A percentile compares a stretch with the other conserved stretches of the same genome.
phyloP scores from a whole-genome alignment of 2,888 invertebrate genomes.

The Melikaiella ostensackeni region DNA sequence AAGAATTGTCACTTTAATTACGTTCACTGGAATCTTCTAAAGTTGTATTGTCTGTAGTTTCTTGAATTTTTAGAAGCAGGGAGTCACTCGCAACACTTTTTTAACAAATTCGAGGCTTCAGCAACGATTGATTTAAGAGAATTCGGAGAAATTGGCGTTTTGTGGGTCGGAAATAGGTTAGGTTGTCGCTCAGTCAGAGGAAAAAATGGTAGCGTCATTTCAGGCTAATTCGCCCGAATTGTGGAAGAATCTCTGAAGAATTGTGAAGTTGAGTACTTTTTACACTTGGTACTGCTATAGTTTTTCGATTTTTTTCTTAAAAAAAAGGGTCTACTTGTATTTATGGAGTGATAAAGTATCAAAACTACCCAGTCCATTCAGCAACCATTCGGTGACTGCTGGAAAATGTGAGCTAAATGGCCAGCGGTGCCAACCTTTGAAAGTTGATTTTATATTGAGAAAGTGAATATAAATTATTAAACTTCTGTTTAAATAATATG shows the following conservation, averaged over 20 bases:
- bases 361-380: constrained; percentile 8
- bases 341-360: not conserved
- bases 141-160: constrained; percentile 21
- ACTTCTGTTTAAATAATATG: not conserved
- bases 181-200: constrained; percentile 26
- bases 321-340: not conserved
- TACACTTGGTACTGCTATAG: not conserved
- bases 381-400: constrained; percentile 30
- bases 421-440: not conserved
- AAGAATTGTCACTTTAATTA: constrained; percentile 25
- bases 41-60: not conserved
- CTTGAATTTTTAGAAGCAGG: not conserved
- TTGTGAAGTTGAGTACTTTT: not conserved
- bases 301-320: not conserved
- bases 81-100: not conserved
- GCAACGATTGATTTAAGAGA: not conserved
- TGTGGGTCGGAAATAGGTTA: constrained; percentile 12
- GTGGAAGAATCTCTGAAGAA: not conserved
- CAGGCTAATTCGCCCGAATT: constrained; percentile 2
- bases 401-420: not conserved
- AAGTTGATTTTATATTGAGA: not conserved
- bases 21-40: not conserved
- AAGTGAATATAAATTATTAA: not conserved
- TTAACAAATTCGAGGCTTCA: not conserved
- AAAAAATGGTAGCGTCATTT: constrained; percentile 27